phyloP scores from a whole-genome alignment of 2,113 vertebrate genomes.

The Marmota flaviventris region DNA sequence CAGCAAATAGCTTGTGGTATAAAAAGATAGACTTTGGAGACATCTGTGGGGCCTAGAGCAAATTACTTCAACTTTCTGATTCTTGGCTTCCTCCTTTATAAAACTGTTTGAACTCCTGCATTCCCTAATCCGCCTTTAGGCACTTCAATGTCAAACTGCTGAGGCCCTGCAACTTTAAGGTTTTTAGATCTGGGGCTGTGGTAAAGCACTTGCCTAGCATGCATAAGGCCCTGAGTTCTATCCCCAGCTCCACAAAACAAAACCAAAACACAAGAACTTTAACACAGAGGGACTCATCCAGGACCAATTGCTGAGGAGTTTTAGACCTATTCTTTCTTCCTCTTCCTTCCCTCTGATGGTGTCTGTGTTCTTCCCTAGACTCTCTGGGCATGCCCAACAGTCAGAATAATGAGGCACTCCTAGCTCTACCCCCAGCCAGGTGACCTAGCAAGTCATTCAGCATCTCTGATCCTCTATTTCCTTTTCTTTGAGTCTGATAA shows the following conservation, averaged over 20 bases:
- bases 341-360: not conserved
- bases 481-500: not conserved
- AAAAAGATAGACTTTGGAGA: slow-evolving; percentile 2
- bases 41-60: not conserved
- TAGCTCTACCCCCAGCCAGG: not conserved
- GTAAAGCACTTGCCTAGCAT: not conserved
- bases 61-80: slow-evolving; percentile 21
- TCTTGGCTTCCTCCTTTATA: not conserved
- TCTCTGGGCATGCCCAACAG: not conserved
- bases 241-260: not conserved
- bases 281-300: not conserved
- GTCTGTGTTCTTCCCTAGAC: not conserved
- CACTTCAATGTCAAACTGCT: not conserved
- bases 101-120: not conserved
- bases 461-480: slow-evolving; percentile 13
- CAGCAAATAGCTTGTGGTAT: not conserved
- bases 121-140: not conserved
- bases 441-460: not conserved
- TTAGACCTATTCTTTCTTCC: not conserved
- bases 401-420: not conserved
- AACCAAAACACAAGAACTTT: not conserved
- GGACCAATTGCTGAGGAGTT: not conserved
- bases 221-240: not conserved
- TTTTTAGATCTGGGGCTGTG: not conserved
- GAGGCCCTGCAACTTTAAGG: not conserved